phyloP scores from a whole-genome alignment of 2,797 vertebrate genomes.

The Falco novaeseelandiae region DNA sequence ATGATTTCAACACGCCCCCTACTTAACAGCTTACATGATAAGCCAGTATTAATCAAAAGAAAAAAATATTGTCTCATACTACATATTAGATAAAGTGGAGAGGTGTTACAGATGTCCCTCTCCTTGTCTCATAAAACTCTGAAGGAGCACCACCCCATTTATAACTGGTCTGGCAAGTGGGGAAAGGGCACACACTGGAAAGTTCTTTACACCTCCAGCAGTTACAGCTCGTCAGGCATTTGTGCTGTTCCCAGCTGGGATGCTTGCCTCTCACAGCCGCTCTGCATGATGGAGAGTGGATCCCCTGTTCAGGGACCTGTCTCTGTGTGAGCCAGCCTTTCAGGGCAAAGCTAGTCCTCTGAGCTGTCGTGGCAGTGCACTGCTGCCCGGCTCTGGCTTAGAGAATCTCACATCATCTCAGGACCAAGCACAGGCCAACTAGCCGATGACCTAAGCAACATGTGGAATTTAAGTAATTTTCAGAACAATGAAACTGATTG shows the following conservation, averaged over 20 bases:
- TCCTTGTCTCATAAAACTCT: background rate
- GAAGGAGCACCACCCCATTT: background rate
- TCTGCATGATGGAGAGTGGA: background rate
- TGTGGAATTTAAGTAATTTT: background rate
- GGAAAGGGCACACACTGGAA: background rate
- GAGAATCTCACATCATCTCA: background rate
- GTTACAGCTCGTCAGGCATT: fast-evolving
- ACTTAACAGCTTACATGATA: background rate
- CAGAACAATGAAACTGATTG: background rate
- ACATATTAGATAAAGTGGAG: background rate
- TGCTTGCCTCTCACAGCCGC: background rate
- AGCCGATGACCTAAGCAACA: background rate
- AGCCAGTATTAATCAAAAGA: background rate
- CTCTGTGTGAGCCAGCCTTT: background rate
- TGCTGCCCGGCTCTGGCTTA: background rate
- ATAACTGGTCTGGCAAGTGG: background rate
- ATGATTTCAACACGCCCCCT: background rate
- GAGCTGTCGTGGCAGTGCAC: fast-evolving
- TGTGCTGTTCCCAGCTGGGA: background rate
- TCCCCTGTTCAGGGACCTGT: background rate
- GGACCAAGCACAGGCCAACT: background rate
- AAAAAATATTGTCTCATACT: background rate
- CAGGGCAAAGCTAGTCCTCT: background rate
- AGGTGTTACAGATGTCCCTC: background rate
- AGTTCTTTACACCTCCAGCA: background rate